Base-by-base conservation (phyloP, 1,140 invertebrate species). In the Rhagoletis pomonella region DNA sequence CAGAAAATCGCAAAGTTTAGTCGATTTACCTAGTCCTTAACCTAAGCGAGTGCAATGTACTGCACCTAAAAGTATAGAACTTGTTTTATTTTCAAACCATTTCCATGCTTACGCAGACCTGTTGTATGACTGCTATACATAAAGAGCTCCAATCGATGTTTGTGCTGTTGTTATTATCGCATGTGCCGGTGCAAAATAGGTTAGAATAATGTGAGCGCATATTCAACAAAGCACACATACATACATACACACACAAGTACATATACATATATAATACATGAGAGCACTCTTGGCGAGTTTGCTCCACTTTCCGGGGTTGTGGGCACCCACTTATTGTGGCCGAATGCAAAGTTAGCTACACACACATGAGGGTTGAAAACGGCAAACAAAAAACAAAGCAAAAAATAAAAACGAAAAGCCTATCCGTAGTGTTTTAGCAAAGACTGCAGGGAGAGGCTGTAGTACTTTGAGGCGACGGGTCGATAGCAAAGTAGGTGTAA, bases 11-110 rank as follows among this genome's bases (percentile, higher is more conserved):
- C n/a, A n/a, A n/a, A n/a, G n/a, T n/a, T n/a, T n/a, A n/a, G n/a
- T n/a, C n/a, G n/a, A n/a, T 7, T 19, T 29, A 5, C 17, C n/a
- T 3, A 64, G n/a, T 5, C 3, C 29, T 4, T 58, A 6, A 39
- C 0, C 65, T 39, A 73, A 10, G 39, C 17, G 42, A 4, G 17
- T 1, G 67, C 39, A 10, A 73, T 17, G 67, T 44, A 44, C 67
- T 73, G 39, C 67, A 47, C 67, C 67, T 67, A 67, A 67, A 67
- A 29, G 39, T 67, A 67, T 67, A 19, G 6, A 73, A 73, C 67
- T 44, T 47, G 10, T 5, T 44, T 67, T 73, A 17, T 44, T 44
- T 44, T 73, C 12, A 3, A 73, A 5, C 44, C 19, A 29, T 67
- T 29, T 29, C 29, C 29, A 29, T 29, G 9, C 6, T 47, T 44